Conservation (phyloP, 2,113 vertebrate genomes). For the Tauraco erythrolophus region DNA sequence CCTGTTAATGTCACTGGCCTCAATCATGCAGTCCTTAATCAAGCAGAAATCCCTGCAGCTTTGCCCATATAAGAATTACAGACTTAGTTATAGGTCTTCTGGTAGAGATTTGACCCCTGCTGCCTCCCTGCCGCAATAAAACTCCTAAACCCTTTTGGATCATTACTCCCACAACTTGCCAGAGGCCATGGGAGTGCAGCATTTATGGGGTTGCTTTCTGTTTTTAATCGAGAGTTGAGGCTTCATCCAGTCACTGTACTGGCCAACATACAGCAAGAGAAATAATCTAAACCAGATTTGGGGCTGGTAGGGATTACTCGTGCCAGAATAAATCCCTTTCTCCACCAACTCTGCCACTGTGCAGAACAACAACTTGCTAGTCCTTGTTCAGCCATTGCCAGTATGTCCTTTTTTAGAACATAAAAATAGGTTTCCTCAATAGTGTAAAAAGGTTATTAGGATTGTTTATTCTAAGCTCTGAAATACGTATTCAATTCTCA, state of each 20-base stretch:
- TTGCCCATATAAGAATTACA: conserved; percentile 32
- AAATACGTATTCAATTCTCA: not conserved
- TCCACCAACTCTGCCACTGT: not conserved
- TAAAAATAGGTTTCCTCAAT: not conserved
- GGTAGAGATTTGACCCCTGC: conserved; percentile 41
- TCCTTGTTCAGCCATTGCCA: not conserved
- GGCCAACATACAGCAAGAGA: not conserved
- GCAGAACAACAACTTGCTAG: not conserved
- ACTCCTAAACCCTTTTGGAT: conserved; percentile 34
- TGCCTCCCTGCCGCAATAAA: not conserved
- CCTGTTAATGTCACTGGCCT: conserved; percentile 49
- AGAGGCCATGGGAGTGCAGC: not conserved
- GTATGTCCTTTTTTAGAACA: not conserved
- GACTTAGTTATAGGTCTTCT: conserved; percentile 24
- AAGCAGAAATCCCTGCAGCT: conserved; percentile 60
- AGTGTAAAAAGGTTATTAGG: not conserved
- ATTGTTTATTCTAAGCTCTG: not conserved
- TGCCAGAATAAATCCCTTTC: not conserved
- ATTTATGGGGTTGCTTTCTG: not conserved
- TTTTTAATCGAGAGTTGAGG: not conserved
- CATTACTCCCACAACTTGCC: conserved; percentile 23
- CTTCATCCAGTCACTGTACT: not conserved
- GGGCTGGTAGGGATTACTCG: not conserved
- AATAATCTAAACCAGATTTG: not conserved
- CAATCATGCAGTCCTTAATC: conserved; percentile 51